Percentiles rank a stretch among this genome's conserved stretches.
These are phyloP conservation scores for Probosciger aterrimus DNA, from an alignment of 2,113 vertebrate species.

Conservation along the genomic window DNA sequence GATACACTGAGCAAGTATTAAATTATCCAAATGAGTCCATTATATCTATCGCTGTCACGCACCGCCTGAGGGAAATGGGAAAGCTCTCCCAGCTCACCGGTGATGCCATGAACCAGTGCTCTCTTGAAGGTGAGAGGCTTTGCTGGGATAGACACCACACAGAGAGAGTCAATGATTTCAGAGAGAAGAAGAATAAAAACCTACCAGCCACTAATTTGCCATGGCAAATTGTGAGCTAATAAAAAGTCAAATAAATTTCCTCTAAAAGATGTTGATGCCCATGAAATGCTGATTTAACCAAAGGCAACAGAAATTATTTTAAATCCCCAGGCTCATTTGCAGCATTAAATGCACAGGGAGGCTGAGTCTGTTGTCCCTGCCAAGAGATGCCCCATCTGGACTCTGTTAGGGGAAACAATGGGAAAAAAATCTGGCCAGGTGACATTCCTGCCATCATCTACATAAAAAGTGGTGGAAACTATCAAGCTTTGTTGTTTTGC, in stretches of 20 bases:
- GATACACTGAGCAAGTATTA: constrained; percentile 8
- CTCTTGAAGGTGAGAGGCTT: background rate
- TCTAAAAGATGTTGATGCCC: background rate
- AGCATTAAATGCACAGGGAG: background rate
- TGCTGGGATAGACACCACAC: background rate
- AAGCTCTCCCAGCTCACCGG: background rate
- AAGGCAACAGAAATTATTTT: background rate
- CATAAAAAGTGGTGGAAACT: background rate
- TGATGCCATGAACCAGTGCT: background rate
- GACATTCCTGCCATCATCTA: background rate
- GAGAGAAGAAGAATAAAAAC: background rate
- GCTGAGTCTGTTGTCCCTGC: background rate
- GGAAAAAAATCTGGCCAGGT: background rate
- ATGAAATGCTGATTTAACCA: background rate
- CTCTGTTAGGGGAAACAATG: background rate
- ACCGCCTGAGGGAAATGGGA: background rate
- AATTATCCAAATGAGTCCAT: constrained; percentile 69
- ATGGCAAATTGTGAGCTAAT: background rate
- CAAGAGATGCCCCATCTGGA: background rate
- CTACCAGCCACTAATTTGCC: background rate
- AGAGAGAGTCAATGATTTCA: background rate
- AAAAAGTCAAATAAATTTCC: background rate
- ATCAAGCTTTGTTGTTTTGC: background rate
- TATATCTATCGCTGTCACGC: constrained; percentile 71
- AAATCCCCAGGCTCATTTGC: background rate